A percentile compares a stretch with the other conserved stretches of the same genome.
Conservation (phyloP, 2,888 invertebrate genomes). For the Machimus atricapillus region DNA sequence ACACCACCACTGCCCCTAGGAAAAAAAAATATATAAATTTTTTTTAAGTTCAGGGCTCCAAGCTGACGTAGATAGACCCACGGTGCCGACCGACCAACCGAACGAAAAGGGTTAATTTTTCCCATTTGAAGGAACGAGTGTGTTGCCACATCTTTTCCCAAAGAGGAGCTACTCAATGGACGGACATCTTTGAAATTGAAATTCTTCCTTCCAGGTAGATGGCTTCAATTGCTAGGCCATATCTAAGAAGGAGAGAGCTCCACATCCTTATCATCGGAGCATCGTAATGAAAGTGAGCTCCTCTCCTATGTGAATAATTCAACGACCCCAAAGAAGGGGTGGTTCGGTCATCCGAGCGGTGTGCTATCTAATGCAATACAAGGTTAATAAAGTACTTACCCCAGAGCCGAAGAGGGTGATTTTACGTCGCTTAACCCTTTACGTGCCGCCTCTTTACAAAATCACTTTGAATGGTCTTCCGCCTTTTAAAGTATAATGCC, state of each 20-base stretch:
- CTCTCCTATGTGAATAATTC: slow-evolving; percentile 43
- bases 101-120: slow-evolving; percentile 41
- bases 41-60: slow-evolving; percentile 30
- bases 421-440: slow-evolving; percentile 42
- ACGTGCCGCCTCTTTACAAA: slow-evolving; percentile 42
- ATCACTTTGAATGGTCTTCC: slow-evolving; percentile 46
- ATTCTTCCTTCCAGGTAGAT: slow-evolving; percentile 47
- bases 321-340: slow-evolving; percentile 31
- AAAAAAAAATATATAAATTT: neutral
- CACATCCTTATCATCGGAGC: slow-evolving; percentile 32
- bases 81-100: slow-evolving; percentile 25
- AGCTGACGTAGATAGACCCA: slow-evolving; percentile 37
- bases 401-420: slow-evolving; percentile 42
- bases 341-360: neutral
- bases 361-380: slow-evolving; percentile 40
- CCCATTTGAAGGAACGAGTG: slow-evolving; percentile 19
- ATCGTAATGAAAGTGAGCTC: slow-evolving; percentile 42
- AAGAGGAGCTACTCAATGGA: slow-evolving; percentile 27
- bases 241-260: slow-evolving; percentile 20
- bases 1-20: neutral
- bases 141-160: slow-evolving; percentile 21
- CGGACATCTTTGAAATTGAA: slow-evolving; percentile 48
- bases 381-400: slow-evolving; percentile 46
- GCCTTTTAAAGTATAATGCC: slow-evolving; percentile 45
- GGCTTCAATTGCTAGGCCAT: slow-evolving; percentile 30